These are phyloP conservation scores for Merluccius polli DNA, from an alignment of 2,797 vertebrate species.

Conservation along the genomic window DNA sequence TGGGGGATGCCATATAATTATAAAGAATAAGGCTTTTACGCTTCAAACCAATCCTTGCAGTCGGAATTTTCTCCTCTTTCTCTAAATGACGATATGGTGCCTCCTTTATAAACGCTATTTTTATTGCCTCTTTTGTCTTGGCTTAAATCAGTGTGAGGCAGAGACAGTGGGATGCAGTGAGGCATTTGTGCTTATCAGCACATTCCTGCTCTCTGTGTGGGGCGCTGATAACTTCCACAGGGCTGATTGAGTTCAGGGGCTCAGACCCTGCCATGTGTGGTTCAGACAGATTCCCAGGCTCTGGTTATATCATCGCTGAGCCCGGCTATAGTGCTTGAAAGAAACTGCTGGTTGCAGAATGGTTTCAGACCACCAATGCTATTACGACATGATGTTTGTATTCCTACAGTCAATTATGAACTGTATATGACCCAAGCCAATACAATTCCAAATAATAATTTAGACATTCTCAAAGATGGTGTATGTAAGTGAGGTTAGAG, in stretches of 20 bases:
- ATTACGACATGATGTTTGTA: background rate
- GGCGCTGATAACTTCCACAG: constrained; percentile 61
- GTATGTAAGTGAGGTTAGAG: background rate
- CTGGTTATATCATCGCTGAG: constrained; percentile 31
- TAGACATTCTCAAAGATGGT: background rate
- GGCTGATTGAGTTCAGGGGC: constrained; percentile 56
- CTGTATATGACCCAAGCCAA: background rate
- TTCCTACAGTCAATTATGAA: background rate
- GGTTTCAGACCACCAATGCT: background rate
- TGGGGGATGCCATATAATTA: background rate
- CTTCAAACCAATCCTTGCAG: background rate
- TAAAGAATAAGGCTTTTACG: background rate
- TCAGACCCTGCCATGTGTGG: constrained; percentile 55
- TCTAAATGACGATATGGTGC: constrained; percentile 22
- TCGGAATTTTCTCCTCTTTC: background rate
- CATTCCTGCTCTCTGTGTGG: constrained; percentile 66
- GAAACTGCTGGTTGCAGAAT: background rate
- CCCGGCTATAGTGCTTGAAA: background rate
- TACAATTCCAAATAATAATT: background rate
- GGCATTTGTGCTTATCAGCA: constrained; percentile 67
- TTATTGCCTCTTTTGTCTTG: constrained; percentile 52
- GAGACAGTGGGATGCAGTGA: constrained; percentile 48
- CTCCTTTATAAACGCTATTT: constrained; percentile 54
- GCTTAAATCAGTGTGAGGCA: constrained; percentile 56
- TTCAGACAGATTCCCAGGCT: constrained; percentile 36